phyloP scores from a whole-genome alignment of 2,797 vertebrate species.

The Oreochromis mossambicus region DNA sequence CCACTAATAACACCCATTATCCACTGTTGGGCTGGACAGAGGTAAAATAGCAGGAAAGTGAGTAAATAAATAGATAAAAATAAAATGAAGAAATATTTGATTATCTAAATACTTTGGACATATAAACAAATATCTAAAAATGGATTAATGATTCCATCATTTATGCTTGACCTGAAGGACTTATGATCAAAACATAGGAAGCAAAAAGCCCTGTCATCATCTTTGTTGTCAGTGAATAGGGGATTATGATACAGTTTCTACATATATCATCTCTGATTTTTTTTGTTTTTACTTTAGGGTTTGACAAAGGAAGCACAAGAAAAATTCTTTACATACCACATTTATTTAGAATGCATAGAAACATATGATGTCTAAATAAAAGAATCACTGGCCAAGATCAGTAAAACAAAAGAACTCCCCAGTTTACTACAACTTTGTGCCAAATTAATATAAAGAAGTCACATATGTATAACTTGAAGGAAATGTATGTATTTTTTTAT shows the following conservation, averaged over 20 bases:
- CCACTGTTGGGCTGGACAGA: not conserved
- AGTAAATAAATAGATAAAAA: not conserved
- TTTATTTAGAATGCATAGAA: not conserved
- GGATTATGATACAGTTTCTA: not conserved
- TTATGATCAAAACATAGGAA: not conserved
- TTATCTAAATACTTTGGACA: not conserved
- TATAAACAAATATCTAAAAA: not conserved
- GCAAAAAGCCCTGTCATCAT: not conserved
- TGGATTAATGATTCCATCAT: accelerated
- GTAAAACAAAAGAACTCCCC: accelerated
- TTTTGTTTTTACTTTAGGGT: not conserved
- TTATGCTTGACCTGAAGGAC: accelerated
- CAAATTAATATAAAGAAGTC: not conserved
- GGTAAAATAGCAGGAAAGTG: not conserved
- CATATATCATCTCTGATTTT: accelerated
- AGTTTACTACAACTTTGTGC: not conserved
- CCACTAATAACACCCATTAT: accelerated
- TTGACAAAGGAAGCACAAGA: not conserved
- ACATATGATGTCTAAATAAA: not conserved
- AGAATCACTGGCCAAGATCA: accelerated
- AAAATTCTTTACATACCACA: accelerated
- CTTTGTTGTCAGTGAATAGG: accelerated
- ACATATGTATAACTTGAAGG: not conserved
- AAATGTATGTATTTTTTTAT: not conserved
- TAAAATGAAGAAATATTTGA: accelerated